Evolutionary conservation across 2,797 vertebrate species (phyloP).

Genomic region (Anguilla anguilla): DNA sequence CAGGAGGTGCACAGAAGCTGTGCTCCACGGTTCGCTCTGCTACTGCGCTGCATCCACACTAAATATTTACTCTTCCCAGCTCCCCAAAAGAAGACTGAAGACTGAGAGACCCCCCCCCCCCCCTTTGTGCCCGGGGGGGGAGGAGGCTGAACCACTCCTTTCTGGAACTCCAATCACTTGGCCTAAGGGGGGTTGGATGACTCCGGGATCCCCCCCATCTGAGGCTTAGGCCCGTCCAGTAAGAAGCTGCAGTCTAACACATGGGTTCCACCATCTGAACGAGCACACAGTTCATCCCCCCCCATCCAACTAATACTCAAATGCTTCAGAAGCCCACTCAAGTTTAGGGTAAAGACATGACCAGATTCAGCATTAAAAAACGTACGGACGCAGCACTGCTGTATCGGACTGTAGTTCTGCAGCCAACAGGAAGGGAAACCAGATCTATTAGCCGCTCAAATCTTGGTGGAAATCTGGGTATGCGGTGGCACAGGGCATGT

Average conservation of each 20-base stretch:
- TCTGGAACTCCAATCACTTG: conserved; percentile 50
- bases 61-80: conserved; percentile 93
- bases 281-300: no score
- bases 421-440: not conserved
- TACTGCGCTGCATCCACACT: conserved; percentile 79
- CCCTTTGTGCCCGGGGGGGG: conserved; percentile 65
- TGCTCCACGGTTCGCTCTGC: conserved; percentile 69
- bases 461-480: not conserved
- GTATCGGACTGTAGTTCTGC: not conserved
- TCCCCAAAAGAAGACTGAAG: conserved; percentile 64
- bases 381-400: not conserved
- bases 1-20: conserved; percentile 62
- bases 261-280: no score
- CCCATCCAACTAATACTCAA: no score
- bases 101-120: not conserved
- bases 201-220: not conserved
- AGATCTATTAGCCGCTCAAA: not conserved
- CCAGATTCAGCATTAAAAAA: no score
- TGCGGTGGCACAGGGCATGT: not conserved
- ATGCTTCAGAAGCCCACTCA: no score
- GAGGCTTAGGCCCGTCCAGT: not conserved
- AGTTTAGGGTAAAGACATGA: no score
- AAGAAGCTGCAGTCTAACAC: not conserved
- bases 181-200: conserved; percentile 42
- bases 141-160: conserved; percentile 67